Conservation (phyloP, 2,113 vertebrate species). For the Leuciscus idus region DNA sequence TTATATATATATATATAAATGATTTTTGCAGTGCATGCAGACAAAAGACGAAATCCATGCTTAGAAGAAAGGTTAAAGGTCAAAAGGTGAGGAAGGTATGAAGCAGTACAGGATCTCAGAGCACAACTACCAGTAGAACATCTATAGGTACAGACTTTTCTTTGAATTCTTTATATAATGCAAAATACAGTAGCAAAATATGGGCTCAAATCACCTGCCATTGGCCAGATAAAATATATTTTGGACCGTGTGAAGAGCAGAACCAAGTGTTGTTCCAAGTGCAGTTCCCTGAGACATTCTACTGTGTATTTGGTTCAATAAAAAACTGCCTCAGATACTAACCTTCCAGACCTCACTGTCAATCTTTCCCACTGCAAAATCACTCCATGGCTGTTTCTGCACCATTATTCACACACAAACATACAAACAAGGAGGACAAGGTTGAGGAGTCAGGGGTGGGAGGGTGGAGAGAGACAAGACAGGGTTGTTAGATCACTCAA, state of each 20-base stretch:
- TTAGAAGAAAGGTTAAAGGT: slow-evolving; percentile 14
- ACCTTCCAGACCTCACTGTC: slow-evolving; percentile 99
- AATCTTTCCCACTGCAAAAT: slow-evolving; percentile 99
- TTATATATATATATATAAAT: background rate
- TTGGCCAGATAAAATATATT: background rate
- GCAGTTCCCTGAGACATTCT: background rate
- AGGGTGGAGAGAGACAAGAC: slow-evolving; percentile 77
- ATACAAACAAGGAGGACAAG: slow-evolving; percentile 70
- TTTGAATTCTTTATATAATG: background rate
- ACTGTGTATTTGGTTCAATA: slow-evolving; percentile 29
- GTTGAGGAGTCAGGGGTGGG: slow-evolving; percentile 48
- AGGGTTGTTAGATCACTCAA: slow-evolving; percentile 86
- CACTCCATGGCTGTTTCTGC: slow-evolving; percentile 98
- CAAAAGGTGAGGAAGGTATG: background rate
- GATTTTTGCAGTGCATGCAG: slow-evolving; percentile 11
- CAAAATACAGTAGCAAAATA: background rate
- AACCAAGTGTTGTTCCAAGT: background rate
- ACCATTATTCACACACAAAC: slow-evolving; percentile 82
- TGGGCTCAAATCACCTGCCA: background rate
- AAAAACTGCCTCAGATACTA: slow-evolving; percentile 81
- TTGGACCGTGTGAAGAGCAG: background rate
- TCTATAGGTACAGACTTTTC: background rate
- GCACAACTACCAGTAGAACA: slow-evolving; percentile 39
- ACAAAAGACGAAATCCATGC: slow-evolving; percentile 6
- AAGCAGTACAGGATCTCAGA: slow-evolving; percentile 8